These are phyloP conservation scores for Ariolimax columbianus DNA, from an alignment of 2,888 invertebrate genomes.

Conservation along the genomic window DNA sequence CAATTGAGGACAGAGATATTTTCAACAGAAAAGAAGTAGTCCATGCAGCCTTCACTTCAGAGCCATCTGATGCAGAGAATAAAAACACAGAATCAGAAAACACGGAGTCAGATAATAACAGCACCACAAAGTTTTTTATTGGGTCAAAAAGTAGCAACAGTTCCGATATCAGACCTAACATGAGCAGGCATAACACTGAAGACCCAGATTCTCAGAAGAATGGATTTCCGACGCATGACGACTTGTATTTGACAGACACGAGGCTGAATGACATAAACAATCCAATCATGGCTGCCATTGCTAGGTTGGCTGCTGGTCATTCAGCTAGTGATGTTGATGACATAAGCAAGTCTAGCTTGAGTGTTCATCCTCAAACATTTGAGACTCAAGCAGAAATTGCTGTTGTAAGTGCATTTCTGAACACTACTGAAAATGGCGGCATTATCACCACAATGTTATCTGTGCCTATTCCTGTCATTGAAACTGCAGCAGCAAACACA, in stretches of 20 bases:
- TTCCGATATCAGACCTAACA: not conserved
- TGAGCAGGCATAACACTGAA: not conserved
- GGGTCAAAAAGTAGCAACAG: constrained; percentile 28
- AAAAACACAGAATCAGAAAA: not conserved
- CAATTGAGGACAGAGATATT: constrained; percentile 50
- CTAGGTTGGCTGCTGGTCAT: constrained; percentile 38
- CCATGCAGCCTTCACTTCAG: not conserved
- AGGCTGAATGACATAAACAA: constrained; percentile 29
- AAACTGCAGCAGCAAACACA: not conserved
- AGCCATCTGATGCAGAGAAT: not conserved
- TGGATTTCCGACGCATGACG: constrained; percentile 48
- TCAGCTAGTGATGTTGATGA: constrained; percentile 30
- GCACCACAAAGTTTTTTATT: not conserved
- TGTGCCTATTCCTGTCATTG: not conserved
- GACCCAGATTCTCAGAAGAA: not conserved
- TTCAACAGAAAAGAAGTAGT: constrained; percentile 22
- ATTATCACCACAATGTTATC: not conserved
- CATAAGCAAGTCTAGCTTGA: not conserved
- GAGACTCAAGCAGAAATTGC: not conserved
- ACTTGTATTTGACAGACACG: constrained; percentile 49
- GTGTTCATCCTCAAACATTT: not conserved
- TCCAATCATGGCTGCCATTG: constrained; percentile 39
- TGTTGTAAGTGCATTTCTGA: not conserved
- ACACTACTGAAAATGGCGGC: not conserved
- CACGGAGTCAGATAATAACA: not conserved